Conservation (phyloP, 2,888 invertebrate genomes). For the Polydrusus tereticollis region DNA sequence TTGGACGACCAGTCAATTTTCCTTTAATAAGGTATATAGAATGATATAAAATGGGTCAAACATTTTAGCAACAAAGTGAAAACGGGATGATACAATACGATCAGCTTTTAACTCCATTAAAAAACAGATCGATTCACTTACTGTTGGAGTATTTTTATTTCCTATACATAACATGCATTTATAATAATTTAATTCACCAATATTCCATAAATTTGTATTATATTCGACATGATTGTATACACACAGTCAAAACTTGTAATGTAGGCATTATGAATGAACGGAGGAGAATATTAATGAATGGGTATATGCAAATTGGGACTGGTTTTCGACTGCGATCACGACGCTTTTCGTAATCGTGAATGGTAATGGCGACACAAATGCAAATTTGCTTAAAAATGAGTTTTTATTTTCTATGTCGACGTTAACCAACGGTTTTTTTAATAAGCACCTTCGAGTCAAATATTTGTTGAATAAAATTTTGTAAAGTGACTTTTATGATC, state of each 20-base stretch:
- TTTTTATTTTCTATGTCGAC: neutral
- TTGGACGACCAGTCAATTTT: too few species aligned
- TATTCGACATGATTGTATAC: conserved; percentile 33
- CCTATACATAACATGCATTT: neutral
- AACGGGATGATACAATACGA: too few species aligned
- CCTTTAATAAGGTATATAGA: too few species aligned
- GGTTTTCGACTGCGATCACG: conserved; percentile 42
- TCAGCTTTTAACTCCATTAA: too few species aligned
- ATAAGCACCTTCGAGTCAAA: neutral
- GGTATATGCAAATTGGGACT: conserved; percentile 54
- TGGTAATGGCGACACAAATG: conserved; percentile 39
- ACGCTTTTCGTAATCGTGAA: conserved; percentile 50
- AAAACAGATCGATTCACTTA: too few species aligned
- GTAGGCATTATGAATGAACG: conserved; percentile 53
- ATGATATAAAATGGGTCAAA: too few species aligned
- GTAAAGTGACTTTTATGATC: too few species aligned
- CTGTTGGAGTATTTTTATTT: too few species aligned
- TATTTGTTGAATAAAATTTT: too few species aligned
- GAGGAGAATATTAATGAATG: conserved; percentile 54
- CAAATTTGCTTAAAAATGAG: conserved; percentile 12
- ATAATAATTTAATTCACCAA: neutral
- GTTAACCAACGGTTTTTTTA: neutral
- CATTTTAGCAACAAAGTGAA: too few species aligned
- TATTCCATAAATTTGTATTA: conserved; percentile 30
- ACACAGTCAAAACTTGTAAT: conserved; percentile 49